A percentile compares a stretch with the other conserved stretches of the same genome.
Conservation (phyloP, 2,797 vertebrate genomes). For the Rhinella marina region DNA sequence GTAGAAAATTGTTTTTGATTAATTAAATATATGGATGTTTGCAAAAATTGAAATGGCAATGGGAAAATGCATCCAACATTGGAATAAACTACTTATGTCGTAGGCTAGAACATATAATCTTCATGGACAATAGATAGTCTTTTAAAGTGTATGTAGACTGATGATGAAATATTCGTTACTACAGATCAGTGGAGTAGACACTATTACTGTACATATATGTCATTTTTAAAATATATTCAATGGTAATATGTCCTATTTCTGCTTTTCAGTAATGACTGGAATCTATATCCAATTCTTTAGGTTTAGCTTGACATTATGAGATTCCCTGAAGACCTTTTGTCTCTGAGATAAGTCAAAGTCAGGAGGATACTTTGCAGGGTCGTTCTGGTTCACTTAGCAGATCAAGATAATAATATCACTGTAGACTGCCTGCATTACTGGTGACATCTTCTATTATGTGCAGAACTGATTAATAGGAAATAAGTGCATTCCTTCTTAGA, state of each 20-base stretch:
- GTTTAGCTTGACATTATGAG: slow-evolving; percentile 42
- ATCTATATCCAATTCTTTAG: slow-evolving; percentile 10
- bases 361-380: slow-evolving; percentile 45
- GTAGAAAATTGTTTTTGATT: too few relatives aligned
- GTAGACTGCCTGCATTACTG: slow-evolving; percentile 15
- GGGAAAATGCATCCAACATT: too few relatives aligned
- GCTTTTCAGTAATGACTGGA: not conserved
- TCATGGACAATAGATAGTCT: too few relatives aligned
- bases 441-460: slow-evolving; percentile 34
- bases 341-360: slow-evolving; percentile 28
- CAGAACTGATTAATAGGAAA: not conserved
- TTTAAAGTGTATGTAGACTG: not conserved
- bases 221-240: not conserved
- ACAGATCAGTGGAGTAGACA: not conserved
- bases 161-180: not conserved
- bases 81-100: too few relatives aligned
- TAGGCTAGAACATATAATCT: not conserved
- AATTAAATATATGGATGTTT: too few relatives aligned
- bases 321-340: slow-evolving; percentile 50
- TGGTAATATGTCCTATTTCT: not conserved
- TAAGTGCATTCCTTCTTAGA: not conserved
- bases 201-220: not conserved
- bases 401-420: slow-evolving; percentile 40
- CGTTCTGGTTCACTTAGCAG: slow-evolving; percentile 43
- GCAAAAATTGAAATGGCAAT: too few relatives aligned